Base-by-base conservation (phyloP, 2,113 vertebrate species). In the Melanostigma gelatinosum region DNA sequence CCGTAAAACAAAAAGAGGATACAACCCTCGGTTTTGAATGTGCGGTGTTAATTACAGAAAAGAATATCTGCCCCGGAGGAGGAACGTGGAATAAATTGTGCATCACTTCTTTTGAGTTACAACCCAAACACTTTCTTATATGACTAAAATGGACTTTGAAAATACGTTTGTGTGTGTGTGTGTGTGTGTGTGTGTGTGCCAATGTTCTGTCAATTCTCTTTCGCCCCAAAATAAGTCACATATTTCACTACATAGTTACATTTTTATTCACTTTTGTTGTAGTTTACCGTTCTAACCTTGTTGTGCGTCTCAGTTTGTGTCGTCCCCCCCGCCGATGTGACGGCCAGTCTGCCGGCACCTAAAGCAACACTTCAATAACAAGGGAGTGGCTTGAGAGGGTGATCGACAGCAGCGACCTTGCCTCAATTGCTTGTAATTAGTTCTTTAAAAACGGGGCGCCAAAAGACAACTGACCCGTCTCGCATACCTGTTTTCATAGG, bases 371-470 rank as follows among this genome's bases (percentile, higher is more conserved):
- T 86, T 94, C 92, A 94, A 93, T 94, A 95, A 95, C 93, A 92
- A 92, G 94, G 95, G 92, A 90, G 88, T 90, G 95, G 93, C 95
- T 94, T 93, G 91, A 92, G 95, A 60, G 89, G 84, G 70, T 94
- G 95, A 97, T 93, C 96, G 97, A 95, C 95, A 94, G 92, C 91
- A 92, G 92, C 94, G 95, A 96, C 97, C 97, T 97, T 96, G 96
- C 94, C 96, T 96, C 96, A 97, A 97, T 97, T 97, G 96, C 94
- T 95, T 94, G 95, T 97, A 97, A 97, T 97, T 97, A 96, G 95
- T 95, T 96, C 96, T 96, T 96, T 96, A 90, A 96, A 95, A 92
- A 87, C 88, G 88, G 87, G 89, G 85, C 71, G 83, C 87, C 89
- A 76, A 92, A 91, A 87, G 91, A 92, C 92, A 91, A 91, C 90